A percentile compares a stretch with the other conserved stretches of the same genome.
Conservation (phyloP, 2,797 vertebrate species). For the Buceros bicornis region DNA sequence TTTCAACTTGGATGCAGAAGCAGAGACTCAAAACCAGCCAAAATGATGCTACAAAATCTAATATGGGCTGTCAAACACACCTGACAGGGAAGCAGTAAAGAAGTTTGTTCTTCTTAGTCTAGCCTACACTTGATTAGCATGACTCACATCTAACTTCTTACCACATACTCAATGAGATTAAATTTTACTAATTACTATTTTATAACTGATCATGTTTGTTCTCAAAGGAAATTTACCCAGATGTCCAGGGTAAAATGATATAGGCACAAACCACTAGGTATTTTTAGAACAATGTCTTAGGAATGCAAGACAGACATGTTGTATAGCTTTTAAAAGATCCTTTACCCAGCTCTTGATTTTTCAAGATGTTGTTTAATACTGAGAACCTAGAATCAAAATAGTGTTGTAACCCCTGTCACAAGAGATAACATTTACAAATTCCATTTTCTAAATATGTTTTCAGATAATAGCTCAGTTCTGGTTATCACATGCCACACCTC, state of each 20-base stretch:
- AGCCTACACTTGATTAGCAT: neutral
- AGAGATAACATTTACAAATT: neutral
- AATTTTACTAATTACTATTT: neutral
- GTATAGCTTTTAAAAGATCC: neutral
- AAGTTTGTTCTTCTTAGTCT: neutral
- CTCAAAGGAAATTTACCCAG: neutral
- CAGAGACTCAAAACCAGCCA: neutral
- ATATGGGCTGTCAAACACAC: neutral
- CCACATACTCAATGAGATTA: neutral
- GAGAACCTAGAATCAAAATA: neutral
- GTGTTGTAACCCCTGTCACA: neutral
- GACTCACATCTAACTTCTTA: neutral
- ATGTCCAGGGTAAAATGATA: neutral
- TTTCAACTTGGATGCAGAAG: neutral
- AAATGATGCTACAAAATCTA: neutral
- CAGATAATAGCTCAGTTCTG: neutral
- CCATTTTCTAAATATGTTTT: neutral
- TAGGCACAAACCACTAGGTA: neutral
- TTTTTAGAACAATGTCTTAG: neutral
- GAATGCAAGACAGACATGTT: neutral
- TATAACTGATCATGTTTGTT: neutral
- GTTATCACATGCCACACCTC: neutral
- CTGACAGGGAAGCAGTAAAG: neutral
- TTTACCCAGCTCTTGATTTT: neutral
- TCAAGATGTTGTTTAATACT: neutral